Evolutionary conservation across 2,797 vertebrate genomes (phyloP).

Genomic region (Sarcoramphus papa): DNA sequence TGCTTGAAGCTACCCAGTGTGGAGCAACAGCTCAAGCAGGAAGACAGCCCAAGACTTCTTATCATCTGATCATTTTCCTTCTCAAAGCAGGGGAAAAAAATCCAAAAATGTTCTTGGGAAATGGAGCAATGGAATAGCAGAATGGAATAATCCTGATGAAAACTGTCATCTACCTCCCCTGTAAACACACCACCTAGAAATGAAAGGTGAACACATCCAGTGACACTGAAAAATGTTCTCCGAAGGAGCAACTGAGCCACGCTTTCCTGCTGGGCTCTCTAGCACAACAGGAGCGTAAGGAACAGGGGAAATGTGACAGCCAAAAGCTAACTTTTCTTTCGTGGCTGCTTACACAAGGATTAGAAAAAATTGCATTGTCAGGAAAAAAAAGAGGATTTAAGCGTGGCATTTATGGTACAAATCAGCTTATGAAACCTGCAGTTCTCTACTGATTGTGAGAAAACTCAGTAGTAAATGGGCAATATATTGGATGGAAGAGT

Average conservation of each 20-base stretch:
- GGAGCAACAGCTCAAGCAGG: background rate
- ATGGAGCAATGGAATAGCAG: background rate
- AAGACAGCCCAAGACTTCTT: background rate
- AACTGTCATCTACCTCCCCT: background rate
- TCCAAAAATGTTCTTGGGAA: background rate
- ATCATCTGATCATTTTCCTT: background rate
- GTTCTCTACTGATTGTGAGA: background rate
- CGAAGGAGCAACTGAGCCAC: background rate
- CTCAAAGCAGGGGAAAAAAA: background rate
- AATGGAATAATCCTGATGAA: background rate
- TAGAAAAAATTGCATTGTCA: background rate
- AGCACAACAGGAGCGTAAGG: accelerated
- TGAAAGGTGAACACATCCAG: background rate
- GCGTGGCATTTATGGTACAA: background rate
- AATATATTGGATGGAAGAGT: background rate
- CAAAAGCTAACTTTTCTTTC: background rate
- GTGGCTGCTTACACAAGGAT: background rate
- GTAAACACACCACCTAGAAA: background rate
- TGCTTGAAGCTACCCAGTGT: background rate
- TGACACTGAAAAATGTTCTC: background rate
- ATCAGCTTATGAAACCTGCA: background rate
- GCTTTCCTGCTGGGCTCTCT: background rate
- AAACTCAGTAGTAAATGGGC: background rate
- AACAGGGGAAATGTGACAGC: background rate
- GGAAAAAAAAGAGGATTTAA: conserved; percentile 39